Evolutionary conservation across 2,113 vertebrate genomes (phyloP), one percentile per base, ranked within the genome.

Genomic region (Actinemys pallida): DNA sequence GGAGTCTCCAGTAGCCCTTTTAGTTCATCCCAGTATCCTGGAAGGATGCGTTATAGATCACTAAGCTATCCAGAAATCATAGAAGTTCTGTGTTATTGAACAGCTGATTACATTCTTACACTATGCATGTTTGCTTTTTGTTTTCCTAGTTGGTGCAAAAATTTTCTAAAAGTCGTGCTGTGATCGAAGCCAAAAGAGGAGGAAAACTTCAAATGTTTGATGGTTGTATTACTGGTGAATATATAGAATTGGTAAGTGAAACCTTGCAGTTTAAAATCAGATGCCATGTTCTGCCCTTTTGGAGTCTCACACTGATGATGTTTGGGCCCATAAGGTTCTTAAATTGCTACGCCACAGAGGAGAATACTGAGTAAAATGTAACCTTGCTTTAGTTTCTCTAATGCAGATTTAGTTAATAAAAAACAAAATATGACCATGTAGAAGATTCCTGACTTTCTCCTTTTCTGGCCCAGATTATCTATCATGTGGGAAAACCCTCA

Each of bases 121-220:
- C 16, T 83, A 1, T 56, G 22, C 24, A 47, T 25, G 11, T 94
- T 12, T 86, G 10, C 12, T 45, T 92, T 50, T 95, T 92, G 10
- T 54, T 94, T 93, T 56, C 2, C 75, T 84, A 98, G 98, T 69
- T 98, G 96, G 96, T 98, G 13, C 96, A 98, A 86, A 97, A 97
- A 65, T 98, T 98, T 94, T 98, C 98, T 25, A 98, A 97, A 81
- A 82, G 96, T 91, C 59, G 96, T 65, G 98, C 98, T 39, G 90
- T 97, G 89, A 91, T 98, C 52, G 97, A 98, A 96, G 97, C 97
- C 22, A 97, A 98, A 97, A 98, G 94, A 29, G 97, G 98, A 95
- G 97, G 97, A 50, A 98, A 92, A 84, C 96, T 98, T 24, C 97
- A 96, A 39, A 98, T 98, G 98, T 98, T 98, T 89, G 92, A 97